Percentiles rank a stretch among this genome's conserved stretches.
phyloP scores from a whole-genome alignment of 2,888 invertebrate species.

The Mythimna pallens region DNA sequence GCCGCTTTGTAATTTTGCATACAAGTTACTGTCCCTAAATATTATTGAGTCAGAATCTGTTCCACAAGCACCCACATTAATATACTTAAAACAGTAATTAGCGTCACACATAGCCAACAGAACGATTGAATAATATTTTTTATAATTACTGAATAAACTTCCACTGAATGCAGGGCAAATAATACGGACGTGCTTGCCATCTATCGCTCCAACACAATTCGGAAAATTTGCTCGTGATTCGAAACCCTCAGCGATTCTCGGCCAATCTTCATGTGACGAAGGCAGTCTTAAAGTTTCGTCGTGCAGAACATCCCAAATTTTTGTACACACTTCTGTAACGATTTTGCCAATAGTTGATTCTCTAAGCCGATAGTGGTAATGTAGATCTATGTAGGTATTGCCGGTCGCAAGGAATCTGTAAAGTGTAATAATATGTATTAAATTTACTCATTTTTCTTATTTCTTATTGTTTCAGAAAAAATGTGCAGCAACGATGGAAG shows the following conservation, averaged over 20 bases:
- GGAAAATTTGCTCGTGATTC: slow-evolving; percentile 53
- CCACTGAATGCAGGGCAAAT: slow-evolving; percentile 47
- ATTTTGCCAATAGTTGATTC: slow-evolving; percentile 58
- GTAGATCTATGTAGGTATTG: slow-evolving; percentile 48
- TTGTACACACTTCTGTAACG: slow-evolving; percentile 60
- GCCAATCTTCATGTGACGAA: slow-evolving; percentile 49
- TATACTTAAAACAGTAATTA: slow-evolving; percentile 47
- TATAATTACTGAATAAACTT: slow-evolving; percentile 41
- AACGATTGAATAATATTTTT: too few relatives aligned
- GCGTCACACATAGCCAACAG: too few relatives aligned
- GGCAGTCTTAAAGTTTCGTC: slow-evolving; percentile 52
- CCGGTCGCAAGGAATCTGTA: slow-evolving; percentile 52
- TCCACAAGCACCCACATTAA: slow-evolving; percentile 47
- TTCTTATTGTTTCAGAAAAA: slow-evolving; percentile 49
- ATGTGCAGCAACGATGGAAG: slow-evolving; percentile 46
- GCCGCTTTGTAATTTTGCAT: slow-evolving; percentile 49
- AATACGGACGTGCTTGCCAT: slow-evolving; percentile 48
- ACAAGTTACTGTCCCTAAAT: slow-evolving; percentile 48
- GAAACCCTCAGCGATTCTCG: slow-evolving; percentile 52
- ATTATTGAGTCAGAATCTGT: slow-evolving; percentile 48
- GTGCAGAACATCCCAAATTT: slow-evolving; percentile 52
- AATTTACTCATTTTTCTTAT: slow-evolving; percentile 43
- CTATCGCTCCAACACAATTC: slow-evolving; percentile 53
- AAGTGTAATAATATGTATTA: slow-evolving; percentile 48
- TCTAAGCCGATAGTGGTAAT: slow-evolving; percentile 51